Base-by-base conservation (phyloP, 1,140 invertebrate genomes). In the Lanistes nyassanus region DNA sequence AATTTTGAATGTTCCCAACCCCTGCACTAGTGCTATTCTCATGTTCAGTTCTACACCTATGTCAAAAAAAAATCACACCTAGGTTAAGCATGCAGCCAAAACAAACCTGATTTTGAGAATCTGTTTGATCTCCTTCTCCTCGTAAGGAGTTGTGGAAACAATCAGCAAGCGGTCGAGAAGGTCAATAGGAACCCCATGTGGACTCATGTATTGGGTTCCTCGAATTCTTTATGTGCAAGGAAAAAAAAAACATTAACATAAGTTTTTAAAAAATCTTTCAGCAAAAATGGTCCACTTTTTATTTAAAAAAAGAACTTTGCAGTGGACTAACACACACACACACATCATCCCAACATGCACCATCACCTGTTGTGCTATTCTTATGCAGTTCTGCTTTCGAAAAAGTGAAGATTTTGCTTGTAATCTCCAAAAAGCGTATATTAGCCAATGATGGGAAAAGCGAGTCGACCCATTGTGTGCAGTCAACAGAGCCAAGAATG, bases 121-220 rank as follows among this genome's bases (percentile, higher is more conserved):
- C 90, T 97, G 94, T 84, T 94, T 94, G 23, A 98, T 91, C 86
- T 99, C 97, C 65, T 94, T 93, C 76, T 98, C 94, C 21, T 93
- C 91, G 88, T 99, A 99, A 0, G 96, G 94, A 58, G 91, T 89
- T 0, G 98, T 99, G 13, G 94, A 93, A 70, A 98, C 96, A 37
- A 99, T 99, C 69, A 99, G 95, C 92, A 97, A 94, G 75, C 98
- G 91, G 91, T 99, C 98, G 0, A 99, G 90, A 60, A 99, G 89
- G 92, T 99, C 98, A 70, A 98, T 93, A 0, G 98, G 98, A 66
- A 99, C 95, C 19, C 97, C 98, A 90, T 99, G 98, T 0, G 98
- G 97, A 77, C 95, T 96, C 76, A 92, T 92, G 88, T 98, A 97
- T 80, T 95, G 94, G 16, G 98, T 99, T 34, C 97, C 98, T 74